These are phyloP conservation scores for Drosophila lacertosa DNA, from an alignment of 1,140 invertebrate species.

Conservation along the genomic window DNA sequence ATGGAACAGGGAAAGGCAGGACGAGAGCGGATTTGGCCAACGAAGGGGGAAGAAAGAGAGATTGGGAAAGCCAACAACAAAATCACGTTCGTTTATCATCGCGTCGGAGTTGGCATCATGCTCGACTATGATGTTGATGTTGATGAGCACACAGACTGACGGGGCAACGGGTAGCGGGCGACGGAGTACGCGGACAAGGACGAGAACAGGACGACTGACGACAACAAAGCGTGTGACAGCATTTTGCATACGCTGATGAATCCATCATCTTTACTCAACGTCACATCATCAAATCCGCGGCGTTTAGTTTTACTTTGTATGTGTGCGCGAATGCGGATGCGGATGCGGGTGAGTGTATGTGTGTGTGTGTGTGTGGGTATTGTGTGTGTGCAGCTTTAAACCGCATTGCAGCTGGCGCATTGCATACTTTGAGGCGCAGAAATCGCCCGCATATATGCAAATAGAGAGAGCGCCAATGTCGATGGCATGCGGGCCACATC, in stretches of 20 bases:
- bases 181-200: not conserved
- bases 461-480: constrained; percentile 24
- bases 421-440: constrained; percentile 25
- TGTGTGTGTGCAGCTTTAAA: constrained; percentile 23
- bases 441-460: constrained; percentile 46
- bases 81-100: constrained; percentile 81
- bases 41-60: constrained; percentile 9
- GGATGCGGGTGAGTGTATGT: not conserved
- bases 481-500: constrained; percentile 50
- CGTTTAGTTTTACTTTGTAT: constrained; percentile 72
- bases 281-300: constrained; percentile 78
- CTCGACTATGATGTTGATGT: constrained; percentile 76
- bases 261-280: constrained; percentile 82
- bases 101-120: constrained; percentile 59
- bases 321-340: not conserved
- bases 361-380: not conserved
- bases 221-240: constrained; percentile 80
- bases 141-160: constrained; percentile 72
- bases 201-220: constrained; percentile 39
- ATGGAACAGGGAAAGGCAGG: constrained; percentile 21
- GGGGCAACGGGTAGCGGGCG: constrained; percentile 29
- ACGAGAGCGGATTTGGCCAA: constrained; percentile 60
- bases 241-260: constrained; percentile 83
- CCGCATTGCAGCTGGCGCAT: constrained; percentile 30
- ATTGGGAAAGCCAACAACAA: constrained; percentile 71